Conservation (phyloP, 2,888 invertebrate genomes). For the Heliconius charithonia region DNA sequence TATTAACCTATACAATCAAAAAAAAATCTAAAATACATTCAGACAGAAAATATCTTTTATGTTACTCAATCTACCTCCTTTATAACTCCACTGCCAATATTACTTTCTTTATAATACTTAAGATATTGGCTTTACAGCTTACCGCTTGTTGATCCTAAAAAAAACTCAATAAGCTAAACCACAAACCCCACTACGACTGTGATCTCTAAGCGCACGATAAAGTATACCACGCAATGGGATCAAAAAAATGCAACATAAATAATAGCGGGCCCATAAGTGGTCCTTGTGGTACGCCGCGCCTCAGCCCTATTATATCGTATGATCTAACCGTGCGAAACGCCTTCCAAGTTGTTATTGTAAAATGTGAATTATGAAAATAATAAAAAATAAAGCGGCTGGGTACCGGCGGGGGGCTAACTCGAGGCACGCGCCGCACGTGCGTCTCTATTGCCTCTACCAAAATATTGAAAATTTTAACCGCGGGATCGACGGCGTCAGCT, state of each 20-base stretch:
- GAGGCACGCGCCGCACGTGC: constrained; percentile 79
- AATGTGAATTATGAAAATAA: constrained; percentile 84
- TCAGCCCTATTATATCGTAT: constrained; percentile 63
- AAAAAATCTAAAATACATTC: neutral
- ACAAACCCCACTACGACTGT: constrained; percentile 72
- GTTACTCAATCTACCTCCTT: neutral
- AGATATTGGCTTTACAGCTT: constrained; percentile 67
- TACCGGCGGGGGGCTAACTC: constrained; percentile 74
- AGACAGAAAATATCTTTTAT: neutral
- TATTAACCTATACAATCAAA: no score
- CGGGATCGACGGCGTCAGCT: constrained; percentile 58
- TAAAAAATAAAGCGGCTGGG: constrained; percentile 76
- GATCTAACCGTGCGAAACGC: constrained; percentile 83
- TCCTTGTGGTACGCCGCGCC: constrained; percentile 76
- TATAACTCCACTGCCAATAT: neutral
- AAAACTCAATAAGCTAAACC: constrained; percentile 78
- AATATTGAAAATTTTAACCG: constrained; percentile 82
- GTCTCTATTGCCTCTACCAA: constrained; percentile 61
- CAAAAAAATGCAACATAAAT: constrained; percentile 73
- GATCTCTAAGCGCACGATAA: constrained; percentile 79
- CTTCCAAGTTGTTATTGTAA: constrained; percentile 82
- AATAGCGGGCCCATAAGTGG: constrained; percentile 77
- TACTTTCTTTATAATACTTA: constrained; percentile 2
- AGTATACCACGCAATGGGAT: constrained; percentile 80
- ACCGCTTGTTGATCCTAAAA: constrained; percentile 75